Evolutionary conservation across 37 sponge, comb jelly and placozoan species (phyloP), one percentile per base, ranked within the genome.

Genomic region (Eunapius fragilis): DNA sequence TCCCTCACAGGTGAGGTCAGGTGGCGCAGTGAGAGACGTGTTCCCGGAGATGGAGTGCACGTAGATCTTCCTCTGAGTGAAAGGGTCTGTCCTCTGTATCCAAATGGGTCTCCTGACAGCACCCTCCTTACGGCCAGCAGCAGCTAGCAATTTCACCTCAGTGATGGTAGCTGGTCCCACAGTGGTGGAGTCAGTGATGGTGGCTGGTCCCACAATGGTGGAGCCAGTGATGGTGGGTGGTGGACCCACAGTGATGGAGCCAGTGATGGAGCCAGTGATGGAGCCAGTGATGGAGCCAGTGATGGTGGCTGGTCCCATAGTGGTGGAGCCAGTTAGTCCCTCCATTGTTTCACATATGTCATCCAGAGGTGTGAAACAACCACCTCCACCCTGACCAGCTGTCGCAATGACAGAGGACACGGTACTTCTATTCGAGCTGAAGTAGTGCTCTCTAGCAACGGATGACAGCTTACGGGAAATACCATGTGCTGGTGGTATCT

Each of bases 11-110:
- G 74, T 23, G 26, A 79, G 30, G 3, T 79, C 7, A 38, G 47
- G 23, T n/a, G 47, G 50, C 13, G 28, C 23, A 33, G 32, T 5
- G 34, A 19, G 3, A 14, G 69, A 25, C 27, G 37, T 36, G 26
- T 71, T 71, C 27, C 82, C 82, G 37, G 72, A 41, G 25, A 19
- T 36, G n/a, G 72, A 26, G 72, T 82, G 82, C n/a, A 82, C 71
- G 28, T 71, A 82, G 37, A 82, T 28, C 30, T 3, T 71, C 35
- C 41, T 23, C 10, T 70, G 41, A 38, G 82, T 82, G 14, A 36
- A 27, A 24, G 72, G 82, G 17, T 82, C 72, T n/a, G 13, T 70
- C 14, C 41, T 38, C 37, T 82, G 72, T 45, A 38, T 45, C 82
- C 82, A 82, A 25, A 71, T 0, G 27, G 82, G 72, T 25, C n/a